phyloP scores from a whole-genome alignment of 2,113 vertebrate species.

The Callaeas wilsoni region DNA sequence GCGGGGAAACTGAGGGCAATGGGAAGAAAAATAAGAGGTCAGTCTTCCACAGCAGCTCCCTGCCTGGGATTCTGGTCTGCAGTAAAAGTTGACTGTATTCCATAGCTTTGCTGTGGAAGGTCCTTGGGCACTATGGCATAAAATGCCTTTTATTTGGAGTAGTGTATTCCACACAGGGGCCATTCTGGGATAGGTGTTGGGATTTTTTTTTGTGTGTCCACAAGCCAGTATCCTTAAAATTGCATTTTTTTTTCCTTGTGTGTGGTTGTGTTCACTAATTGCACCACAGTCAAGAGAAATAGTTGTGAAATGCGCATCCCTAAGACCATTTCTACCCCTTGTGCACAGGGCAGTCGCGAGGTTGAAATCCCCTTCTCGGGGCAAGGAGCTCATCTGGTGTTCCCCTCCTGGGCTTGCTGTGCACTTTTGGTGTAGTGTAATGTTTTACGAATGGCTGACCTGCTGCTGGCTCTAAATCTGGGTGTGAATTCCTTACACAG shows the following conservation, averaged over 20 bases:
- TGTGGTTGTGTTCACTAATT: neutral
- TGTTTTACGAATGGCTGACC: neutral
- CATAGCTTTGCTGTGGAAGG: neutral
- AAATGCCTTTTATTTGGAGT: neutral
- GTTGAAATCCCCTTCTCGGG: neutral
- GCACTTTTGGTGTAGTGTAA: neutral
- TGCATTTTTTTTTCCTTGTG: neutral
- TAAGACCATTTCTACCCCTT: neutral
- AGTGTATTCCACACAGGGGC: accelerated
- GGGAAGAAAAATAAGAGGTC: neutral
- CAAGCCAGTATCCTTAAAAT: neutral
- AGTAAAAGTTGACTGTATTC: neutral
- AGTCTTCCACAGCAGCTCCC: neutral
- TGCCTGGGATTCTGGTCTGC: neutral
- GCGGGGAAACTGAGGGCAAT: neutral
- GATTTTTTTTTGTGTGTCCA: neutral
- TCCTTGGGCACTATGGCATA: neutral
- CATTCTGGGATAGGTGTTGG: neutral
- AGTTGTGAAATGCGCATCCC: neutral
- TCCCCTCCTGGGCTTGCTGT: neutral
- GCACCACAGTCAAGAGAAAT: neutral
- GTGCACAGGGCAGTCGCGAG: neutral
- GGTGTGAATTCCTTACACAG: neutral
- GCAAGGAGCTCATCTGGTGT: neutral
- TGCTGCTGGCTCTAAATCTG: neutral